Evolutionary conservation across 2,113 vertebrate species (phyloP).

Genomic region (Elachura formosa): DNA sequence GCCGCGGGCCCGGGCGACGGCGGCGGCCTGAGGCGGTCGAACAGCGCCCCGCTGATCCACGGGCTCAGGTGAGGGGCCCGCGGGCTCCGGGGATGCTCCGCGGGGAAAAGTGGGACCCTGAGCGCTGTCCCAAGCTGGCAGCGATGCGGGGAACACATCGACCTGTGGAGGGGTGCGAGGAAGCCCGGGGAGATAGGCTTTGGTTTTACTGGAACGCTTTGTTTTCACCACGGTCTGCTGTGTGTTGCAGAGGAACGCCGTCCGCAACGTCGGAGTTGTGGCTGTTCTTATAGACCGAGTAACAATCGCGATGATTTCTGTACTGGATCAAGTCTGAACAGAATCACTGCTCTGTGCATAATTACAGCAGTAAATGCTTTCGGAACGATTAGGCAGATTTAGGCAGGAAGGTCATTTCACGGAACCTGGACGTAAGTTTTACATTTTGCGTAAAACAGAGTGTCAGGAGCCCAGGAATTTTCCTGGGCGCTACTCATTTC

Average conservation of each 20-base stretch:
- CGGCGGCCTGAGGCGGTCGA: conserved; percentile 34
- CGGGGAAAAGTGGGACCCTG: background rate
- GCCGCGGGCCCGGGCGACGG: background rate
- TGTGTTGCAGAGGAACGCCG: background rate
- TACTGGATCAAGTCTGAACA: background rate
- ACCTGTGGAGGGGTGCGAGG: background rate
- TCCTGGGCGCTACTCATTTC: background rate
- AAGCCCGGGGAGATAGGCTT: background rate
- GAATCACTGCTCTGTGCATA: accelerated
- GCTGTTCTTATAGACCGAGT: background rate
- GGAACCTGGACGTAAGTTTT: background rate
- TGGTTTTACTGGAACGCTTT: background rate
- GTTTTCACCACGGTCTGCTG: background rate
- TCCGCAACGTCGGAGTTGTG: background rate
- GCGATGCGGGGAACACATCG: background rate
- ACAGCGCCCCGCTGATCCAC: conserved; percentile 65
- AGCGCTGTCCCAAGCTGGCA: background rate
- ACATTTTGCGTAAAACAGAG: background rate
- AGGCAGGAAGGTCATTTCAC: background rate
- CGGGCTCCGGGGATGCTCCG: background rate
- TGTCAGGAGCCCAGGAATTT: background rate
- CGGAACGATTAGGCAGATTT: accelerated
- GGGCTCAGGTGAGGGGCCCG: background rate
- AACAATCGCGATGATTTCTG: background rate
- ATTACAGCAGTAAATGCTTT: background rate